These are phyloP conservation scores for Cephus spinipes DNA, from an alignment of 2,888 invertebrate genomes.

Conservation along the genomic window DNA sequence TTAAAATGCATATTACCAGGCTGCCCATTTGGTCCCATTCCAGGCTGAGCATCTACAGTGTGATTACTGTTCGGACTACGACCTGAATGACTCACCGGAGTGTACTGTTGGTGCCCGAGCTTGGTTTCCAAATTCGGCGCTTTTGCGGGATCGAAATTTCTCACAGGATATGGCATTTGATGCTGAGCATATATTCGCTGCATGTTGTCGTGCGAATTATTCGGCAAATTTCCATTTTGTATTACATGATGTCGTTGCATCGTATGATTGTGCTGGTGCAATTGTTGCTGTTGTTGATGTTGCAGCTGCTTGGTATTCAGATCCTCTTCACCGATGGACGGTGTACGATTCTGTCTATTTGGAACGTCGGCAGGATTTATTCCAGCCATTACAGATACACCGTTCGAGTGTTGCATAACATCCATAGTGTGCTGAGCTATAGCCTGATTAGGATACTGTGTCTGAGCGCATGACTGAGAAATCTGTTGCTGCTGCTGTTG, in stretches of 20 bases:
- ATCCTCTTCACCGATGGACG: slow-evolving; percentile 47
- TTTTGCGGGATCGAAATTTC: slow-evolving; percentile 64
- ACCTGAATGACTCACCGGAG: slow-evolving; percentile 48
- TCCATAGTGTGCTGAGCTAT: slow-evolving; percentile 62
- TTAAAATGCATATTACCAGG: slow-evolving; percentile 53
- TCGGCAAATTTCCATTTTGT: slow-evolving; percentile 47
- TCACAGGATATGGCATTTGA: slow-evolving; percentile 52
- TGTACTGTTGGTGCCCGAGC: slow-evolving; percentile 46
- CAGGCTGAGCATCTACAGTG: slow-evolving; percentile 50
- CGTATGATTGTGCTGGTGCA: slow-evolving; percentile 54
- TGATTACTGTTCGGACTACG: slow-evolving; percentile 53
- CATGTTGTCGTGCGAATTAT: slow-evolving; percentile 49
- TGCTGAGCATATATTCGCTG: slow-evolving; percentile 55
- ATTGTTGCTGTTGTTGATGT: slow-evolving; percentile 47
- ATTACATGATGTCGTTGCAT: slow-evolving; percentile 57
- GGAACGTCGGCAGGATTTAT: slow-evolving; percentile 50
- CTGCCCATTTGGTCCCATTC: slow-evolving; percentile 49
- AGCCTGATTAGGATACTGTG: slow-evolving; percentile 58
- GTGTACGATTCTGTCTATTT: slow-evolving; percentile 46
- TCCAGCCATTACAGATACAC: slow-evolving; percentile 45
- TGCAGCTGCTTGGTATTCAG: slow-evolving; percentile 53
- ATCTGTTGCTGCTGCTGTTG: slow-evolving; percentile 63
- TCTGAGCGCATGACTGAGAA: slow-evolving; percentile 59
- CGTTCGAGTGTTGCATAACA: slow-evolving; percentile 57
- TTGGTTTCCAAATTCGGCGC: slow-evolving; percentile 47